Conservation (phyloP, 2,113 vertebrate genomes). For the Myotis brandtii region DNA sequence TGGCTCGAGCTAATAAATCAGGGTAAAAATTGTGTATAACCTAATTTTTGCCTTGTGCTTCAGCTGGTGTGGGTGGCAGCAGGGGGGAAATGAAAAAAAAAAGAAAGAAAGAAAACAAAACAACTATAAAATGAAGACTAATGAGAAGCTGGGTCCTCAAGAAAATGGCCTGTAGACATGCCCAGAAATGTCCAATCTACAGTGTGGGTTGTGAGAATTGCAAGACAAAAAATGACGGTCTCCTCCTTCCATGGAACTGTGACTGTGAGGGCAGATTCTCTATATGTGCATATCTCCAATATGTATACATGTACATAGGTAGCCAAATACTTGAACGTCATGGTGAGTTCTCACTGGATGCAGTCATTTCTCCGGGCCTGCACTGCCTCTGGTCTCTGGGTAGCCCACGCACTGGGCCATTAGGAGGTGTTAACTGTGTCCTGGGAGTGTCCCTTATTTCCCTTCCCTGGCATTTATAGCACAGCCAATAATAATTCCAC, state of each 20-base stretch:
- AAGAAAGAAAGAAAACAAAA: background rate
- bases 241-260: background rate
- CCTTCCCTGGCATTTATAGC: slow-evolving; percentile 73
- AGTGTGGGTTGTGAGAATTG: background rate
- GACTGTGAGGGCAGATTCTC: background rate
- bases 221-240: background rate
- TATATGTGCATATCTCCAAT: background rate
- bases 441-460: background rate
- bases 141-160: background rate
- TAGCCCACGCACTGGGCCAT: background rate
- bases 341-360: background rate
- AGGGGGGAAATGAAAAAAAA: background rate
- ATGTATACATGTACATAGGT: background rate
- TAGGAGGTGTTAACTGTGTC: slow-evolving; percentile 4
- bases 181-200: background rate
- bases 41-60: slow-evolving; percentile 60
- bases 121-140: slow-evolving; percentile 59
- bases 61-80: slow-evolving; percentile 63
- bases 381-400: background rate
- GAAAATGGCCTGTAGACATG: slow-evolving; percentile 54
- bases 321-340: background rate
- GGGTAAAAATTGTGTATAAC: slow-evolving; percentile 57
- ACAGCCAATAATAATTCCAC: slow-evolving; percentile 72
- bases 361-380: background rate
- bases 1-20: slow-evolving; percentile 71